phyloP scores from a whole-genome alignment of 2,113 vertebrate species.

The Callocephalon fimbriatum region DNA sequence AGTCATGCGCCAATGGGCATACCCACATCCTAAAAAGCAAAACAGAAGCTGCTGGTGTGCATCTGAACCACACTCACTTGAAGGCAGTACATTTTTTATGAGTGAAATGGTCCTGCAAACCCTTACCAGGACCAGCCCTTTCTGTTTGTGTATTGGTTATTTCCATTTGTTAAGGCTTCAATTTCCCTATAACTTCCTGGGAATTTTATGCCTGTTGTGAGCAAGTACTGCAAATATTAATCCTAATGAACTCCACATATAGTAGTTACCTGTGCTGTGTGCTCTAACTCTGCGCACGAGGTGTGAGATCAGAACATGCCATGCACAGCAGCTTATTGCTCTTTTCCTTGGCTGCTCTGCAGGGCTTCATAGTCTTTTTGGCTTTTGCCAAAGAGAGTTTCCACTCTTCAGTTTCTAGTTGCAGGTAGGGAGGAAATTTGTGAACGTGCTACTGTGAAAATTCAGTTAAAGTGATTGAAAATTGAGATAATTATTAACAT shows the following conservation, averaged over 20 bases:
- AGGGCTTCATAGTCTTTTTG: not conserved
- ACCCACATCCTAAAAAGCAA: not conserved
- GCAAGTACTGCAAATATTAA: not conserved
- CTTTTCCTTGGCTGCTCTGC: not conserved
- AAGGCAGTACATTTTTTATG: not conserved
- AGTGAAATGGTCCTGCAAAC: not conserved
- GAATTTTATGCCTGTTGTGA: accelerated
- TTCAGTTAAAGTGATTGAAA: not conserved
- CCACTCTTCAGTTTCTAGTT: not conserved
- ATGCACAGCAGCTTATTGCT: not conserved
- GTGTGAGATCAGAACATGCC: not conserved
- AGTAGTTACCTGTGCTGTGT: not conserved
- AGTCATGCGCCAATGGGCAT: not conserved
- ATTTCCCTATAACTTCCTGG: not conserved
- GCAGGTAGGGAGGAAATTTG: not conserved
- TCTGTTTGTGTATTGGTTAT: not conserved
- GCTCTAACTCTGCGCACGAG: not conserved
- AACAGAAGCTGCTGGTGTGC: not conserved
- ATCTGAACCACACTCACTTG: not conserved
- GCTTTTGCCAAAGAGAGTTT: not conserved
- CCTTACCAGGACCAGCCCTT: not conserved
- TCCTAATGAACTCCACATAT: not conserved
- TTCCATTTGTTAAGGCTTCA: not conserved
- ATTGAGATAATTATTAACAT: not conserved
- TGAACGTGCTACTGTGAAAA: not conserved